These are phyloP conservation scores for Echiichthys vipera DNA, from an alignment of 2,797 vertebrate genomes.

Conservation along the genomic window DNA sequence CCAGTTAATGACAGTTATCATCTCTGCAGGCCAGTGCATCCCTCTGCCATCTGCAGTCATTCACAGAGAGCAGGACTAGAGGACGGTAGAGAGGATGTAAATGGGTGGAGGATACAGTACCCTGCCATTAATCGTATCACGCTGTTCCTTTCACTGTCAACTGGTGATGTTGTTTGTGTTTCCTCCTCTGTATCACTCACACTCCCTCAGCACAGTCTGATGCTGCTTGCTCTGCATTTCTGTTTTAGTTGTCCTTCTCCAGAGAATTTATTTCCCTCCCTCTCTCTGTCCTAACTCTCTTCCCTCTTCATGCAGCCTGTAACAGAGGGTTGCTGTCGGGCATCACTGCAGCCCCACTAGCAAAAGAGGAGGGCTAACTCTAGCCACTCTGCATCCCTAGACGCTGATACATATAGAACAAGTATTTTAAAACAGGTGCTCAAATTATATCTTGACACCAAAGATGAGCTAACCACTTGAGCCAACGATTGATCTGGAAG, in stretches of 20 bases:
- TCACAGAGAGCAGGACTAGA: conserved; percentile 38
- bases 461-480: conserved; percentile 19
- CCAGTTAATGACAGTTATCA: conserved; percentile 78
- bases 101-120: conserved; percentile 45
- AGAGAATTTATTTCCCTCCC: neutral
- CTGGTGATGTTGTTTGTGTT: conserved; percentile 10
- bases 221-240: neutral
- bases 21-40: conserved; percentile 59
- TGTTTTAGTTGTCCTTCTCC: neutral
- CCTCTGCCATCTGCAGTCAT: conserved; percentile 67
- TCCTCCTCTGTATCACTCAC: conserved; percentile 1
- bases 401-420: neutral
- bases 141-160: conserved; percentile 42
- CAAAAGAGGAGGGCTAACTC: neutral
- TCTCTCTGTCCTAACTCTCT: neutral
- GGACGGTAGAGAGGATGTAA: conserved; percentile 47
- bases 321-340: conserved; percentile 46
- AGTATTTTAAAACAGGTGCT: conserved; percentile 20
- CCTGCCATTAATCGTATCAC: conserved; percentile 60
- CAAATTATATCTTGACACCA: conserved; percentile 17
- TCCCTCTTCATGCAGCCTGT: conserved; percentile 7
- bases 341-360: conserved; percentile 18
- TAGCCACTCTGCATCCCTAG: neutral
- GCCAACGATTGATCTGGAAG: neutral
- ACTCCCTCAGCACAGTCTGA: conserved; percentile 12